phyloP scores from a whole-genome alignment of 2,797 vertebrate genomes.

The Rousettus madagascariensis region DNA sequence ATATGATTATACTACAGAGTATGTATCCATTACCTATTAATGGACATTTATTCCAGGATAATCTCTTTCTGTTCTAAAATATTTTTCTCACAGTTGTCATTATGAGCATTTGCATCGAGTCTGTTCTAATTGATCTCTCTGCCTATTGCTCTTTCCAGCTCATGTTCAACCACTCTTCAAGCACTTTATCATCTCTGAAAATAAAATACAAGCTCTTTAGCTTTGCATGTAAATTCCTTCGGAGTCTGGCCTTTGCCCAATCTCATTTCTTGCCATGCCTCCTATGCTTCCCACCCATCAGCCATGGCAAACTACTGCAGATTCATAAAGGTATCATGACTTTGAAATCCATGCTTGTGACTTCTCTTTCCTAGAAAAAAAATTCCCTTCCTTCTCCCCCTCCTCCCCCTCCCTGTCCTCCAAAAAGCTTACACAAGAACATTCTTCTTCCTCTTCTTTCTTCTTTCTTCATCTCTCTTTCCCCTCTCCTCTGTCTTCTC shows the following conservation, averaged over 20 bases:
- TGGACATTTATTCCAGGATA: background rate
- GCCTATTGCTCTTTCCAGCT: background rate
- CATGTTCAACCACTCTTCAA: background rate
- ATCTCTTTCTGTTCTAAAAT: background rate
- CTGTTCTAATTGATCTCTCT: background rate
- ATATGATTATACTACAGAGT: background rate
- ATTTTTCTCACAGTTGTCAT: background rate
- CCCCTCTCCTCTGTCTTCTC: background rate
- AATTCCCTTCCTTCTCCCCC: too few species aligned
- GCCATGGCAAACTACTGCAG: background rate
- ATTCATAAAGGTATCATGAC: background rate
- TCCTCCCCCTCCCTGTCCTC: too few species aligned
- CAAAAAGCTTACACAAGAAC: too few species aligned
- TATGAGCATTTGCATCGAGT: background rate
- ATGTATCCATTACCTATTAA: background rate
- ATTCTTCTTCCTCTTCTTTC: background rate
- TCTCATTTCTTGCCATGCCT: background rate
- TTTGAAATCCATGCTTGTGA: background rate
- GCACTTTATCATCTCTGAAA: background rate
- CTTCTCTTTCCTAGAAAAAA: background rate
- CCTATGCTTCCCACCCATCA: background rate
- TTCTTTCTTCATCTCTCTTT: background rate
- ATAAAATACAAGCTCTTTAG: background rate
- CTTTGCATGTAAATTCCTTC: background rate
- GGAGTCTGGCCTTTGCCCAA: background rate